Evolutionary conservation across 1,140 invertebrate genomes (phyloP).

Genomic region (Aphelinus certus): DNA sequence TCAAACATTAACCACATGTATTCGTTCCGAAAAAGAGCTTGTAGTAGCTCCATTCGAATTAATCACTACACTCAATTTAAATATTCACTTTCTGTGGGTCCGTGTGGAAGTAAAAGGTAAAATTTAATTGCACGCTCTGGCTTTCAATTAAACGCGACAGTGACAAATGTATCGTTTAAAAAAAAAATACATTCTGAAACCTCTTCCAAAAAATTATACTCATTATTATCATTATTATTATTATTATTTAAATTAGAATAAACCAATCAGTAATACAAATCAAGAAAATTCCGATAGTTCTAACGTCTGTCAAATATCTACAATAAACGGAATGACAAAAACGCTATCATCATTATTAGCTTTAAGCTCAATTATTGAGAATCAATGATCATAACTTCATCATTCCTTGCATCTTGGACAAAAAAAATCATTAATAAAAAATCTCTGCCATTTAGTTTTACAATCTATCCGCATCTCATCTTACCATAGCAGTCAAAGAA

Average conservation of each 20-base stretch:
- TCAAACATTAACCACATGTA: slow-evolving; percentile 16
- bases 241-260: slow-evolving; percentile 24
- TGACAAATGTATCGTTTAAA: slow-evolving; percentile 16
- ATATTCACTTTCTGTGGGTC: slow-evolving; percentile 36
- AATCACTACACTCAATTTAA: slow-evolving; percentile 33
- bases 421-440: neutral
- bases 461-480: slow-evolving; percentile 31
- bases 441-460: slow-evolving; percentile 34
- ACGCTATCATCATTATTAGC: slow-evolving; percentile 32
- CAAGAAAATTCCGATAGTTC: slow-evolving; percentile 32
- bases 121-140: slow-evolving; percentile 39
- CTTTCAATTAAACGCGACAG: slow-evolving; percentile 29
- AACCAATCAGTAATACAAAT: slow-evolving; percentile 34
- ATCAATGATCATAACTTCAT: slow-evolving; percentile 31
- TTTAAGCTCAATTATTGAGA: slow-evolving; percentile 23
- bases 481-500: slow-evolving; percentile 27
- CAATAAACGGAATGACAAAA: slow-evolving; percentile 41
- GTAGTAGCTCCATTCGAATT: slow-evolving; percentile 16
- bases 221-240: neutral
- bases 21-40: too few species aligned
- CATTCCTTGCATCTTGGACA: slow-evolving; percentile 8
- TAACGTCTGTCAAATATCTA: slow-evolving; percentile 41
- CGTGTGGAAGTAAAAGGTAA: slow-evolving; percentile 35
- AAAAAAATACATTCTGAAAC: slow-evolving; percentile 23
- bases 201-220: slow-evolving; percentile 15